Evolutionary conservation across 2,888 invertebrate genomes (phyloP), one percentile per base, ranked within the genome.

Genomic region (Limnephilus rhombicus): DNA sequence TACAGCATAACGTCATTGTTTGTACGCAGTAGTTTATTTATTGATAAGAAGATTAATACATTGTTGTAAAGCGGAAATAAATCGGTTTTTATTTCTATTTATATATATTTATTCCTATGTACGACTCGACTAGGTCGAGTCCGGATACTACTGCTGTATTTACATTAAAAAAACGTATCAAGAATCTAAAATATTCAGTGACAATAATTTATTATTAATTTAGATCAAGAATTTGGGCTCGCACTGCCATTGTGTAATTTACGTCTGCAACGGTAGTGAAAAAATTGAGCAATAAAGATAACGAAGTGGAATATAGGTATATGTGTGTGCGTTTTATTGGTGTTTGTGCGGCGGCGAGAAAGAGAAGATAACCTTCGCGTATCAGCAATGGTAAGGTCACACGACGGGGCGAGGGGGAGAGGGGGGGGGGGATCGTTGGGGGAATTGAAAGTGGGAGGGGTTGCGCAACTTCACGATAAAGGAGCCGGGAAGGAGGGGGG

Each of bases 341-440:
- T 86, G 86, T 29, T n/a, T 18, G 86, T 45, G 86, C 11, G 86
- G 49, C 86, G 86, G 86, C 41, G 86, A 68, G 85, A 85, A 85
- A 45, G 85, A 88, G 86, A n/a, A 81, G 90, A 90, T 90, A 90
- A 90, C 90, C 90, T 90, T 90, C 90, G 90, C 68, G 83, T 90
- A 90, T 90, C 90, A 83, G 83, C 90, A 90, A 90, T 90, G 90
- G 90, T 90, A 90, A 90, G 90, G 90, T 90, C 90, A 90, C 90
- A 49, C 83, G 83, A 31, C n/a, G 12, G 53, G 3, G 45, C 45
- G 1, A 1, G 68, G 85, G 37, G 2, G 37, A 37, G 37, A 2
- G 45, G 49, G 34, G 31, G 90, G n/a, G 53, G 90, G 85, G 53
- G 53, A 24, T 29, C 31, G 68, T 85, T 85, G 41, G 37, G 68